Conservation (phyloP, 1,140 invertebrate genomes). For the Agrilus planipennis region DNA sequence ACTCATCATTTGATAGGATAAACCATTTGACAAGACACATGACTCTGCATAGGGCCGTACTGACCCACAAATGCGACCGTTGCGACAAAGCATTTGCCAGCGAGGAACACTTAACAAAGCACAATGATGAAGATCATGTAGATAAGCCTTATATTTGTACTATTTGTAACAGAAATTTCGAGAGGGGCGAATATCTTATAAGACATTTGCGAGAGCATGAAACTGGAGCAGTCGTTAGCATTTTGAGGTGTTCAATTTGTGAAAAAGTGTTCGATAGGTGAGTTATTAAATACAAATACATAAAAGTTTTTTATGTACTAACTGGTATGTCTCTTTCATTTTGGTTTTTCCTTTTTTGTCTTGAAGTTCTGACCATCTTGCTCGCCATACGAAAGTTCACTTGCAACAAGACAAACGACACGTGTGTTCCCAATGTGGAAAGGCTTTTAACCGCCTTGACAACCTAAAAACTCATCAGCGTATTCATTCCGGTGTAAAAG, state of each 20-base stretch:
- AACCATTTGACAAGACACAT: slow-evolving; percentile 32
- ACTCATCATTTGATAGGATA: slow-evolving; percentile 23
- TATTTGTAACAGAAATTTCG: slow-evolving; percentile 39
- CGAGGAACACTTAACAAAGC: slow-evolving; percentile 38
- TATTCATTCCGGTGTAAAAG: slow-evolving; percentile 34
- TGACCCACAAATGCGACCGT: slow-evolving; percentile 30
- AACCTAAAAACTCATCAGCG: slow-evolving; percentile 36
- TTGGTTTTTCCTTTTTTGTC: neutral
- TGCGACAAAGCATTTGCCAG: slow-evolving; percentile 32
- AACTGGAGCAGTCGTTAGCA: slow-evolving; percentile 7
- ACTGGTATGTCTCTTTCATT: neutral
- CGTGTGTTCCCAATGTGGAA: slow-evolving; percentile 37
- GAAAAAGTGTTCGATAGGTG: slow-evolving; percentile 27
- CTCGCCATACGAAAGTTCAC: slow-evolving; percentile 31
- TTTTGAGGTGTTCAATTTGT: slow-evolving; percentile 31
- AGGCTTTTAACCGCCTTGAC: slow-evolving; percentile 34
- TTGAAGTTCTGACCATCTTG: slow-evolving; percentile 28
- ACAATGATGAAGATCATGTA: slow-evolving; percentile 50
- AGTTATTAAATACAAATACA: neutral
- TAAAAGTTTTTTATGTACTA: neutral
- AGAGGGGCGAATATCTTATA: slow-evolving; percentile 31
- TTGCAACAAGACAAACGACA: slow-evolving; percentile 32
- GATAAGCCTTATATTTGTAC: slow-evolving; percentile 50
- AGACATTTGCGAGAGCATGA: slow-evolving; percentile 35
- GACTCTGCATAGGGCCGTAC: slow-evolving; percentile 27